Conservation (phyloP, 2,888 invertebrate genomes). For the Parasteatoda lunata region DNA sequence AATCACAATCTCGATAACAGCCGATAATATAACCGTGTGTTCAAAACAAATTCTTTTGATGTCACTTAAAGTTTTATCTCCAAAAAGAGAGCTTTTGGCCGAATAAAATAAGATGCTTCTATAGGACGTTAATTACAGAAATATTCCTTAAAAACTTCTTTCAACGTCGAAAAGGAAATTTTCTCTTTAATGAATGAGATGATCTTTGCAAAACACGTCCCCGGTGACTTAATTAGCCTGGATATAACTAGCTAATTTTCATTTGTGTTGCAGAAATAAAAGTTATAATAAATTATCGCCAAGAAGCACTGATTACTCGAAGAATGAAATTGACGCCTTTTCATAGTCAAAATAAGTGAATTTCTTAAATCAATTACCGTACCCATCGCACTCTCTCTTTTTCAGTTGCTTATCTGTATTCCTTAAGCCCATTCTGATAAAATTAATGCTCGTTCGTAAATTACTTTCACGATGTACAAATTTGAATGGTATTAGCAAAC, state of each 20-base stretch:
- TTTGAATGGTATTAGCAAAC: not conserved
- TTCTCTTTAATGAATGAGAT: conserved; percentile 4
- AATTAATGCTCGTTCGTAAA: not conserved
- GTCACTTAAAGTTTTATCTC: too few species aligned
- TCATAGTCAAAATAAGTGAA: not conserved
- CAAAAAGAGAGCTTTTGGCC: too few species aligned
- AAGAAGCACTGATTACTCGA: not conserved
- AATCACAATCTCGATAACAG: too few species aligned
- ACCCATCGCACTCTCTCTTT: not conserved
- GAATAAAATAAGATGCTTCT: too few species aligned
- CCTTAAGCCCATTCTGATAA: not conserved
- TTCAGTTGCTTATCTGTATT: not conserved
- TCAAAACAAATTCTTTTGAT: too few species aligned
- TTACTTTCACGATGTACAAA: not conserved
- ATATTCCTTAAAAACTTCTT: too few species aligned
- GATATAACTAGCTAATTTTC: not conserved
- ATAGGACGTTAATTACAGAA: too few species aligned
- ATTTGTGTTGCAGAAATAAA: not conserved
- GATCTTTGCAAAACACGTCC: not conserved
- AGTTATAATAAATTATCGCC: conserved; percentile 1
- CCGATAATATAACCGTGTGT: too few species aligned
- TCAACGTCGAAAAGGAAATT: not conserved
- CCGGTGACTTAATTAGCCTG: not conserved
- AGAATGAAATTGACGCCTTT: not conserved
- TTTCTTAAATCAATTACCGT: not conserved